A percentile compares a stretch with the other conserved stretches of the same genome.
These are phyloP conservation scores for Drosophila ananassae DNA, from an alignment of 1,140 invertebrate genomes.

Conservation along the genomic window DNA sequence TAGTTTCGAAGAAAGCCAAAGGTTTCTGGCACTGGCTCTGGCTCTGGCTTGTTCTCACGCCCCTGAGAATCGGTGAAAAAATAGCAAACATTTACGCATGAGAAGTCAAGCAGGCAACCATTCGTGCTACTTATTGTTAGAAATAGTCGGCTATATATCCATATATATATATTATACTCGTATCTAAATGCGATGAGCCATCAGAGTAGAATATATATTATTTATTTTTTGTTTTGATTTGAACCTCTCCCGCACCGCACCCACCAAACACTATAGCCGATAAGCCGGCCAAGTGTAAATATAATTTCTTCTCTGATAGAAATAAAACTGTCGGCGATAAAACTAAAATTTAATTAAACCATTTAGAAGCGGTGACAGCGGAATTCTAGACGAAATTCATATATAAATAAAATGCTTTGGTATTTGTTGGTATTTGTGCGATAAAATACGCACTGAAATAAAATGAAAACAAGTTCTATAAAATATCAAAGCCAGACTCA, in stretches of 20 bases:
- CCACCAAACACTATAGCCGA: conserved; percentile 20
- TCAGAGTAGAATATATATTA: conserved; percentile 11
- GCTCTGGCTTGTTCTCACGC: conserved; percentile 44
- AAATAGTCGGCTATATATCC: conserved; percentile 29
- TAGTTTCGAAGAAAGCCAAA: conserved; percentile 41
- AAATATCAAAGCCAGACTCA: conserved; percentile 51
- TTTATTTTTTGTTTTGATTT: conserved; percentile 39
- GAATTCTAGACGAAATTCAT: conserved; percentile 6
- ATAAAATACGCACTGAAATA: conserved; percentile 2
- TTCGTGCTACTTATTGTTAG: conserved; percentile 6
- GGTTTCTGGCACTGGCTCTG: conserved; percentile 16
- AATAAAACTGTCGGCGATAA: conserved; percentile 48
- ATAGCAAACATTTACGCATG: conserved; percentile 61
- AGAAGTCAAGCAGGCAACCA: conserved; percentile 42
- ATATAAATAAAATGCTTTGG: conserved; percentile 26
- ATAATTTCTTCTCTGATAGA: conserved; percentile 29
- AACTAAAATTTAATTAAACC: conserved; percentile 65
- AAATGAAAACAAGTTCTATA: conserved; percentile 55
- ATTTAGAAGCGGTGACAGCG: conserved; percentile 23
- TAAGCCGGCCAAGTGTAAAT: conserved; percentile 35
- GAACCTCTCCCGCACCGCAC: conserved; percentile 19
- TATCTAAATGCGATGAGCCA: conserved; percentile 7
- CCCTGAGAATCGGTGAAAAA: conserved; percentile 26
- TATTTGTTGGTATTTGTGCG: conserved; percentile 15
- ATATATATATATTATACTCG: not conserved